Evolutionary conservation across 2,888 invertebrate species (phyloP).

Genomic region (Lepidochitona cinerea): DNA sequence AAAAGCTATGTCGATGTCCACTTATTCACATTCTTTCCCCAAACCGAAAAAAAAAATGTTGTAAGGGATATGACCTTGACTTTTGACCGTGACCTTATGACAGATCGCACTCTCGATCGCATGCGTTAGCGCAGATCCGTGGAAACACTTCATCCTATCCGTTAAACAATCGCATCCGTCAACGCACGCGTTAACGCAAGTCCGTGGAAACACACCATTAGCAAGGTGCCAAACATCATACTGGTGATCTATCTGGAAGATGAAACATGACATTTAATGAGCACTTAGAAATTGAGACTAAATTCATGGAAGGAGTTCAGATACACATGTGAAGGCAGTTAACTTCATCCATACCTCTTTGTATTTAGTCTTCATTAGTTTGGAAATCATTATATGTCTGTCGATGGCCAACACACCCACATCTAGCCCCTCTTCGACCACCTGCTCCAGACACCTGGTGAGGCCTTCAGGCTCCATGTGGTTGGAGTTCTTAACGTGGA

Average conservation of each 20-base stretch:
- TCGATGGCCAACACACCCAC: neutral
- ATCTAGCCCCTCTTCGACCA: neutral
- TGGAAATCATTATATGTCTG: neutral
- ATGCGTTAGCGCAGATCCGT: too few species aligned
- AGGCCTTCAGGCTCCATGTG: neutral
- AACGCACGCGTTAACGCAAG: too few species aligned
- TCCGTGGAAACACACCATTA: neutral
- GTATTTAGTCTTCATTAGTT: neutral
- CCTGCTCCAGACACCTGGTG: neutral
- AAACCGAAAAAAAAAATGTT: too few species aligned
- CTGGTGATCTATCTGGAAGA: neutral
- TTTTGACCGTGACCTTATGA: too few species aligned
- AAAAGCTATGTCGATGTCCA: too few species aligned
- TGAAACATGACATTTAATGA: neutral
- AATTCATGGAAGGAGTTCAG: neutral
- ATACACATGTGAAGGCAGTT: neutral
- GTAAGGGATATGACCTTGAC: too few species aligned
- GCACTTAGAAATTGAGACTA: too few species aligned
- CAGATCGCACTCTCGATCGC: too few species aligned
- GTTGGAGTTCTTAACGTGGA: neutral
- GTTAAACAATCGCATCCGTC: too few species aligned
- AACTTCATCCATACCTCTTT: neutral
- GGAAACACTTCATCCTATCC: too few species aligned
- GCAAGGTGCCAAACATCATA: neutral
- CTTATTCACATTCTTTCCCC: too few species aligned